These are phyloP conservation scores for Tetraodon nigroviridis DNA, from an alignment of 2,113 vertebrate genomes.

Conservation along the genomic window DNA sequence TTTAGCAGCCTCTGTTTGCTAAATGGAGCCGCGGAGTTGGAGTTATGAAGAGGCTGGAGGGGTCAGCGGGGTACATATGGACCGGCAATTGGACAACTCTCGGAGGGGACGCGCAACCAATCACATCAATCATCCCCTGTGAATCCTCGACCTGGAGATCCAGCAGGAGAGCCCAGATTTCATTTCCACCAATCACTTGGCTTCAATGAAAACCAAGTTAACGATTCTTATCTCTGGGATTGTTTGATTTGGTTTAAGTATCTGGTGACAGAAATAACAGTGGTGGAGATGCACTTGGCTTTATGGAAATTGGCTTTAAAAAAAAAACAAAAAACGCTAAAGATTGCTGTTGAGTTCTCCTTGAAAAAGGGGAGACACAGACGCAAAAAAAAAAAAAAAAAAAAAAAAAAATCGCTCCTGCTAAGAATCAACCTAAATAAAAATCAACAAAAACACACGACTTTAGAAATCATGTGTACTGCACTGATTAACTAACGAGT, in stretches of 20 bases:
- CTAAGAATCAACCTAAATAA: neutral
- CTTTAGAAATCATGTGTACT: neutral
- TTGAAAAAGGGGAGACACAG: conserved; percentile 4
- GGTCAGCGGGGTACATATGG: conserved; percentile 54
- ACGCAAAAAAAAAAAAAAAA: neutral
- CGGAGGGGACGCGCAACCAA: conserved; percentile 59
- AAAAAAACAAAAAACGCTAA: conserved; percentile 2
- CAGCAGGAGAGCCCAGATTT: conserved; percentile 55
- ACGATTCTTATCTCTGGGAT: conserved; percentile 58
- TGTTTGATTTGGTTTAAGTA: conserved; percentile 61
- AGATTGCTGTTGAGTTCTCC: conserved; percentile 17
- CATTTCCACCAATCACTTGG: conserved; percentile 66
- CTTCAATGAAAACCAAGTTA: conserved; percentile 61
- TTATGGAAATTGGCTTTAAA: conserved; percentile 47
- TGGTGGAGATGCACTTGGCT: conserved; percentile 50
- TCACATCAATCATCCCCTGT: conserved; percentile 43
- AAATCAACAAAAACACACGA: neutral
- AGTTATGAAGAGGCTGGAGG: conserved; percentile 70
- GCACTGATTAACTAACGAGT: conserved; percentile 44
- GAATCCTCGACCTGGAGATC: conserved; percentile 64
- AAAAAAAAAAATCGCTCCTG: conserved; percentile 5
- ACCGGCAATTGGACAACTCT: conserved; percentile 63
- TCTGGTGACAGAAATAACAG: conserved; percentile 51
- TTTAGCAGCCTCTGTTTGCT: conserved; percentile 73
- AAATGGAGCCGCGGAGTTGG: conserved; percentile 69